A percentile compares a stretch with the other conserved stretches of the same genome.
Evolutionary conservation across 2,113 vertebrate genomes (phyloP).

Genomic region (Lamprologus tigripictilis): DNA sequence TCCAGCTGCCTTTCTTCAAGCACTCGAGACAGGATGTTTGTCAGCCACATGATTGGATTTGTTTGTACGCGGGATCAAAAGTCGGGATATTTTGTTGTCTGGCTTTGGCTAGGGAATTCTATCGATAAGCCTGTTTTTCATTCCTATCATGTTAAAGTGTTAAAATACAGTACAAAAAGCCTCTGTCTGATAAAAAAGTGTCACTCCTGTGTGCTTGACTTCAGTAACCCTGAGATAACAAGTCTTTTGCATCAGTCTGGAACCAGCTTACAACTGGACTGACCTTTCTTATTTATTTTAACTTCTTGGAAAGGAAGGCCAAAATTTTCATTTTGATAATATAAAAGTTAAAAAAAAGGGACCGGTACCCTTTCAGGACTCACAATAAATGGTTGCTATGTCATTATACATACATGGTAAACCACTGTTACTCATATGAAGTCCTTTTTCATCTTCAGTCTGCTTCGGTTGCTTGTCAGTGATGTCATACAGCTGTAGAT

Average conservation of each 20-base stretch:
- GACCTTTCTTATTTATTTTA: background rate
- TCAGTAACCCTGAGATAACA: background rate
- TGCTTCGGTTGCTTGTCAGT: background rate
- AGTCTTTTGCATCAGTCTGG: background rate
- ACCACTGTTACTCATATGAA: background rate
- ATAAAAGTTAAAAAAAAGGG: background rate
- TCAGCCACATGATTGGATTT: background rate
- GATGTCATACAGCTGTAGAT: constrained; percentile 23
- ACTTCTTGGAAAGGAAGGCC: background rate
- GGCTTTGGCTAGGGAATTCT: background rate
- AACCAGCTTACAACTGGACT: background rate
- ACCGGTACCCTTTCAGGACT: background rate
- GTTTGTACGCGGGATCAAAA: background rate
- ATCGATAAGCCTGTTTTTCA: background rate
- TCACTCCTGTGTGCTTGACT: background rate
- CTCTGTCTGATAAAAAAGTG: background rate
- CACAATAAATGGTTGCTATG: background rate
- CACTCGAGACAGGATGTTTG: background rate
- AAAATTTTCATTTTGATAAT: background rate
- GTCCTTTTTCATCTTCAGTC: background rate
- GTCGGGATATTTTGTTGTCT: background rate
- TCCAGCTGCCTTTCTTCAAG: background rate
- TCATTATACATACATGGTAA: background rate
- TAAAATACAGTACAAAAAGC: background rate
- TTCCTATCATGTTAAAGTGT: background rate